Conservation (phyloP, 2,888 invertebrate species). For the Seira musarum region DNA sequence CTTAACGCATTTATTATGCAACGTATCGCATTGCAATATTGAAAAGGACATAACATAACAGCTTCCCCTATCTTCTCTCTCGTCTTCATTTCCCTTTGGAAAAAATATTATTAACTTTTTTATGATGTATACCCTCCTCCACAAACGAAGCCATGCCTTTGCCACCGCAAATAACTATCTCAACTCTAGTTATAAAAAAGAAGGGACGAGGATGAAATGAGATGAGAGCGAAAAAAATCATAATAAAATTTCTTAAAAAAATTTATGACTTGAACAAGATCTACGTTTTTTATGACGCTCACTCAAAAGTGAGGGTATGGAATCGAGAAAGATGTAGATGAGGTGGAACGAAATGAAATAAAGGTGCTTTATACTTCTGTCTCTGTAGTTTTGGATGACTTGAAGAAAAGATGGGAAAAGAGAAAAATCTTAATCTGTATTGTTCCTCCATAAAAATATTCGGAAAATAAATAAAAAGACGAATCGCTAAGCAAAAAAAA, state of each 20-base stretch:
- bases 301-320: not conserved
- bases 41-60: constrained; percentile 14
- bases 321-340: constrained; percentile 16
- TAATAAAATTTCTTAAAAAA: constrained; percentile 40
- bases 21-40: constrained; percentile 4
- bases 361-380: not conserved
- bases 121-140: constrained; percentile 15
- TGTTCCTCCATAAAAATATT: not conserved
- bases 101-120: constrained; percentile 16
- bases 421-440: constrained; percentile 29
- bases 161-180: constrained; percentile 16
- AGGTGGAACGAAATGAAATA: constrained; percentile 35
- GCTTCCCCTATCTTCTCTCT: not conserved
- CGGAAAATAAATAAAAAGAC: not conserved
- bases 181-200: constrained; percentile 9
- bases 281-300: constrained; percentile 15
- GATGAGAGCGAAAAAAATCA: constrained; percentile 23
- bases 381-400: constrained; percentile 3
- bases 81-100: not conserved
- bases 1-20: constrained; percentile 12
- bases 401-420: not conserved
- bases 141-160: no score
- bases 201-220: not conserved
- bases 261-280: constrained; percentile 43
- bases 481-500: not conserved